Base-by-base conservation (phyloP, 2,888 invertebrate genomes). In the Baccha elongata region DNA sequence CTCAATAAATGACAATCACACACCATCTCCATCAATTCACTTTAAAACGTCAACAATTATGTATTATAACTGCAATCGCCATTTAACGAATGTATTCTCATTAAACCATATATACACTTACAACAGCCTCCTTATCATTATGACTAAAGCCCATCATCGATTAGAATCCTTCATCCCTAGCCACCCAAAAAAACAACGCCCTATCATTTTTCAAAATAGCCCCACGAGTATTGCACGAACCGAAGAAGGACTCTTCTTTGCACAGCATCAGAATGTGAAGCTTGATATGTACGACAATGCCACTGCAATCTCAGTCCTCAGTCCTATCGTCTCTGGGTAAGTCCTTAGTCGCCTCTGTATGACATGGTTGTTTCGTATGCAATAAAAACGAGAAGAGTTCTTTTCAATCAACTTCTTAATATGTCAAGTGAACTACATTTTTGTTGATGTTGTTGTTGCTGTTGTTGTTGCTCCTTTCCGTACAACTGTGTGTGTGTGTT, bases 371-470 rank as follows among this genome's bases (percentile, higher is more conserved):
- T 53, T 21, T 46, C 23, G 53, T 35, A 32, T 67, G 67, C 74
- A 64, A 68, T 64, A 53, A 64, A 80, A 72, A 37, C 60, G 69
- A 80, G 65, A 75, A 65, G 71, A 52, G 52, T 65, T 60, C 62
- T 60, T 75, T 75, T 81, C 81, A 75, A 75, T 81, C 64, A 69
- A 81, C 69, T 71, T 58, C 75, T 81, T 69, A 69, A 80, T 80
- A 75, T 81, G 75, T 81, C 81, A 81, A 81, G 81, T 75, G 81
- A 60, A 53, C 40, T n/a, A n/a, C n/a, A n/a, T n/a, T n/a, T n/a
- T n/a, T n/a, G n/a, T n/a, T n/a, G n/a, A n/a, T n/a, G n/a, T n/a
- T 53, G 58, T 65, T 65, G 50, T 58, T 64, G 42, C 21, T 44
- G 42, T 13, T 62, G 29, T 8, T 8, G 29, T 32, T 23, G 76